Evolutionary conservation across 2,797 vertebrate genomes (phyloP), one percentile per base, ranked within the genome.

Genomic region (Ataeniobius toweri): DNA sequence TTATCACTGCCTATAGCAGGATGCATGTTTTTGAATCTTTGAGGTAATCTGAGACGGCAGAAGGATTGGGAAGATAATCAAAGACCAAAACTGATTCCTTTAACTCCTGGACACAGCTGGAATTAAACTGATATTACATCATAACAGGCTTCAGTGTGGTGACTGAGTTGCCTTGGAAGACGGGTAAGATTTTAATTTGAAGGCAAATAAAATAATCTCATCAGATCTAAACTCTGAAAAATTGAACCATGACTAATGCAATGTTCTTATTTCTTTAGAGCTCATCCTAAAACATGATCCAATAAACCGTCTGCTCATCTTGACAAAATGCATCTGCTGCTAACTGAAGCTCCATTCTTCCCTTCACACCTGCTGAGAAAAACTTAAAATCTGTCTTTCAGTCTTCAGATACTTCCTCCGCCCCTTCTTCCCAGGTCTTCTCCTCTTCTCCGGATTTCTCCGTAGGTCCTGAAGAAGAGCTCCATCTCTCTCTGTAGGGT

Each of bases 401-500:
- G 14, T 48, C 48, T 51, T 94, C 85, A 96, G 78, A 96, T 93
- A 69, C 94, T 95, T 9, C 79, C 83, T 69, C 88, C 75, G 18
- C 71, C 73, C 73, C 70, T 65, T 63, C 55, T 81, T 24, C 12
- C 75, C 7, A 50, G 73, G 0, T 55, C 79, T 22, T 72, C 87
- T 48, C 73, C 86, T 55, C 76, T 85, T 39, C 72, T 83, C 50
- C 76, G 93, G 80, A 87, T 87, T 82, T 96, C 93, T 59, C 94
- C 88, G 0, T 94, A 95, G 78, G 91, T 96, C 78, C 94, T 85
- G 74, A 95, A 96, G 88, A 96, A 96, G 58, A 94, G 79, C 83
- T 96, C 95, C 94, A 95, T 96, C 88, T 96, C 95, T 20, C 76
- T 91, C 81, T 96, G 95, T 77, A 97, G 92, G 0, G 63, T 89